phyloP scores from a whole-genome alignment of 2,113 vertebrate species.

The Atherinomorus stipes region DNA sequence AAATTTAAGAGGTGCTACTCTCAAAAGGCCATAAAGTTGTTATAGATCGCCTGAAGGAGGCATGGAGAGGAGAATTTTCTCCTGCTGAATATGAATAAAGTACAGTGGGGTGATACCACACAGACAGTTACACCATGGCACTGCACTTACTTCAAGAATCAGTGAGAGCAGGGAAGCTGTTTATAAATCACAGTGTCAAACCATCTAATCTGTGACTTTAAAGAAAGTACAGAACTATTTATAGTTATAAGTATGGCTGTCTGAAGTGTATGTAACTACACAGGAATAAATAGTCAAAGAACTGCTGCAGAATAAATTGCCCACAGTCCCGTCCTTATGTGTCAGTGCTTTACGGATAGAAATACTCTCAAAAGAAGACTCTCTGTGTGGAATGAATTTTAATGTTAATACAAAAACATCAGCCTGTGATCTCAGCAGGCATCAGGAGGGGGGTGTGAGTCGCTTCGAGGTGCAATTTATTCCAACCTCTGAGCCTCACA shows the following conservation, averaged over 20 bases:
- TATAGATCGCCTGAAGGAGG: constrained; percentile 74
- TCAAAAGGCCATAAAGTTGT: constrained; percentile 78
- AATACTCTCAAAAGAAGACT: constrained; percentile 74
- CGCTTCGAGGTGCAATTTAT: constrained; percentile 82
- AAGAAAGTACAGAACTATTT: constrained; percentile 55
- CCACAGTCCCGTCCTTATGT: constrained; percentile 58
- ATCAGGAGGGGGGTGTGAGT: constrained; percentile 65
- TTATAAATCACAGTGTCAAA: constrained; percentile 66
- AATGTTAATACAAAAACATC: constrained; percentile 81
- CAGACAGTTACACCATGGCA: constrained; percentile 46
- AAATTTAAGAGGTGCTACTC: constrained; percentile 80
- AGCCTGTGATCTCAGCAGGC: constrained; percentile 84
- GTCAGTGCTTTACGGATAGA: constrained; percentile 71
- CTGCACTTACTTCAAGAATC: constrained; percentile 52
- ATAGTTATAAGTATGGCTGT: constrained; percentile 47
- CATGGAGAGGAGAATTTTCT: constrained; percentile 53
- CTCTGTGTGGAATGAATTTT: constrained; percentile 76
- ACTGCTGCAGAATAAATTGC: constrained; percentile 55
- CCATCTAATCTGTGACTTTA: constrained; percentile 60
- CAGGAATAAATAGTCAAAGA: constrained; percentile 59
- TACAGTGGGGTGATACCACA: constrained; percentile 42
- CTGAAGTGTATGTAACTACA: constrained; percentile 60
- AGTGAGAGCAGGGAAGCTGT: constrained; percentile 38
- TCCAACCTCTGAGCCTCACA: constrained; percentile 73
- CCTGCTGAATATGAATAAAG: constrained; percentile 70